Base-by-base conservation (phyloP, 2,113 vertebrate genomes). In the Mellivora capensis region DNA sequence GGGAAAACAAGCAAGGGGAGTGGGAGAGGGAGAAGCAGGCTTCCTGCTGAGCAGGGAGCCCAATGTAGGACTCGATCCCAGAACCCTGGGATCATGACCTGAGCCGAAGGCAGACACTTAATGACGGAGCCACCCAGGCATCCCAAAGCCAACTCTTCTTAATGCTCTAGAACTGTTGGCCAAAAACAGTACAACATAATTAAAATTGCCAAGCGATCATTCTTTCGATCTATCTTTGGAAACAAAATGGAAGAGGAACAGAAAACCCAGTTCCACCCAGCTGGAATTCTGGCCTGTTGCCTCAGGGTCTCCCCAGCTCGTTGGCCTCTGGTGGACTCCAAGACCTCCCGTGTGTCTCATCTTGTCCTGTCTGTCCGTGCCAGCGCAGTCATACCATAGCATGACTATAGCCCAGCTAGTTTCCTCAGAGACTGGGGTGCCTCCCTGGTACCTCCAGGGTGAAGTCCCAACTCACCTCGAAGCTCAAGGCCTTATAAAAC, bases 351-450 rank as follows among this genome's bases (percentile, higher is more conserved):
- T 62, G 42, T 69, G 27, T 80, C n/a, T 61, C 5, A 0, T 54
- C n/a, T 54, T 29, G 67, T 64, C 83, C 59, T 4, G 42, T n/a
- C 54, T 72, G 29, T 77, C 49, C 8, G 42, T 20, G 72, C 64
- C 31, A n/a, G n/a, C 25, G 15, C 15, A 1, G 13, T 42, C 37
- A 59, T 29, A 29, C 37, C 20, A 18, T 10, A 21, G 34, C 9
- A 0, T 6, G 23, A 37, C 5, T 23, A 9, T 2, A 2, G 10
- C 74, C 23, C 10, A 54, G 4, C 52, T 54, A 18, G 52, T 54
- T 23, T 86, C 12, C 44, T 61, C 29, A 34, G 57, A 54, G 37
- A 39, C 44, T 27, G 31, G 7, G 27, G 21, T n/a, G 31, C 18
- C 49, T 61, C 17, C 34, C n/a, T 72, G 57, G 47, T 27, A 57